Percentiles rank a stretch among this genome's conserved stretches.
Conservation (phyloP, 1,140 invertebrate species). For the Eufriesea mexicana region DNA sequence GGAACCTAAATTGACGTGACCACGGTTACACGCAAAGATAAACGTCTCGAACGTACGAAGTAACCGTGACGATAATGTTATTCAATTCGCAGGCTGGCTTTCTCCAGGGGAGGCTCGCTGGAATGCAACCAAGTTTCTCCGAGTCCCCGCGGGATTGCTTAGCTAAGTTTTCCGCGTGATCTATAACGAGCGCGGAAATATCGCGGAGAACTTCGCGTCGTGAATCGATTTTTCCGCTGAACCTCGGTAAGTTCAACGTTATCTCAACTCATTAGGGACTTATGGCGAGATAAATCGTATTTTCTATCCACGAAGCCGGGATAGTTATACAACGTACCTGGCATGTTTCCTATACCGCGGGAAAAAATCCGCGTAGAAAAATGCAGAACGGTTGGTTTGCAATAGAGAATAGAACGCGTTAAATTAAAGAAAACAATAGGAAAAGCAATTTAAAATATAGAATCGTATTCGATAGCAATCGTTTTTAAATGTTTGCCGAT, state of each 20-base stretch:
- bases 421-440: too few species aligned
- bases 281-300: too few species aligned
- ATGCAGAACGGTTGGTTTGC: too few species aligned
- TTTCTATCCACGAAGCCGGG: too few species aligned
- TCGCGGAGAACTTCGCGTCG: background rate
- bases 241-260: background rate
- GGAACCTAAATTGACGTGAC: constrained; percentile 64
- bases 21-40: constrained; percentile 4
- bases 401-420: too few species aligned
- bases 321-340: too few species aligned
- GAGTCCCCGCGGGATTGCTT: background rate
- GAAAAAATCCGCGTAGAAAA: too few species aligned
- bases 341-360: too few species aligned
- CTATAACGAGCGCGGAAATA: background rate
- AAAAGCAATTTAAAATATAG: too few species aligned
- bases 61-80: constrained; percentile 35
- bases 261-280: too few species aligned
- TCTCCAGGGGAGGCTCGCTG: background rate
- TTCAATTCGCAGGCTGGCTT: constrained; percentile 1
- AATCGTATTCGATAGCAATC: too few species aligned
- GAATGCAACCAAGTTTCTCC: constrained; percentile 4
- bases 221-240: background rate
- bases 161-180: constrained; percentile 6
- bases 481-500: too few species aligned
- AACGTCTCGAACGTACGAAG: constrained; percentile 4